Evolutionary conservation across 2,113 vertebrate genomes (phyloP).

Genomic region (Tyrannus savana): DNA sequence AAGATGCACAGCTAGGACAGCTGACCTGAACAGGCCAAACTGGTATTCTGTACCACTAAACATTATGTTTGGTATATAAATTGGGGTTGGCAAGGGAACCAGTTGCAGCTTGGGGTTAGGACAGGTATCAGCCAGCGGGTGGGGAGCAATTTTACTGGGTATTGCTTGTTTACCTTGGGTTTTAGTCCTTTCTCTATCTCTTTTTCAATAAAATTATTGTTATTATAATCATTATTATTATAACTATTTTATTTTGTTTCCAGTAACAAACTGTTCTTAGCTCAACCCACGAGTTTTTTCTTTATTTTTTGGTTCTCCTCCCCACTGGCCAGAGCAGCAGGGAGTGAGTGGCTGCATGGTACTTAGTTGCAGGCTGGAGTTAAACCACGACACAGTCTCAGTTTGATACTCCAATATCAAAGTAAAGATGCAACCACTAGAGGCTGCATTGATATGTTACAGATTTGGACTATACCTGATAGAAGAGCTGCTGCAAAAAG

Average conservation of each 20-base stretch:
- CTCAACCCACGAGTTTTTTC: neutral
- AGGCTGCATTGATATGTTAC: neutral
- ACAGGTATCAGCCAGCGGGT: fast-evolving
- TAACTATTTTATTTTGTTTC: neutral
- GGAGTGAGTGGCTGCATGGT: neutral
- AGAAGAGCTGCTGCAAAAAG: neutral
- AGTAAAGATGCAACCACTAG: neutral
- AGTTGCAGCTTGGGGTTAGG: fast-evolving
- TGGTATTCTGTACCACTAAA: neutral
- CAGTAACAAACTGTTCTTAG: neutral
- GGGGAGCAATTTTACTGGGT: neutral
- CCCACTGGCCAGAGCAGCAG: neutral
- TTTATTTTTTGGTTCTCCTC: neutral
- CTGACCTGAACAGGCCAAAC: neutral
- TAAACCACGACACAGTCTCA: neutral
- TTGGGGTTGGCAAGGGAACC: neutral
- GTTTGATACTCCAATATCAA: neutral
- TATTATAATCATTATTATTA: neutral
- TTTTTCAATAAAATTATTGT: neutral
- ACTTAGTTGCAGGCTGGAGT: neutral
- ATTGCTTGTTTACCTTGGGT: neutral
- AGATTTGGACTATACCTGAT: neutral
- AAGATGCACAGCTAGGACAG: neutral
- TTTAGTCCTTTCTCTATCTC: neutral
- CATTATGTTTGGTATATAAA: neutral